Evolutionary conservation across 2,888 invertebrate species (phyloP).

Genomic region (Sinotaia quadrata): DNA sequence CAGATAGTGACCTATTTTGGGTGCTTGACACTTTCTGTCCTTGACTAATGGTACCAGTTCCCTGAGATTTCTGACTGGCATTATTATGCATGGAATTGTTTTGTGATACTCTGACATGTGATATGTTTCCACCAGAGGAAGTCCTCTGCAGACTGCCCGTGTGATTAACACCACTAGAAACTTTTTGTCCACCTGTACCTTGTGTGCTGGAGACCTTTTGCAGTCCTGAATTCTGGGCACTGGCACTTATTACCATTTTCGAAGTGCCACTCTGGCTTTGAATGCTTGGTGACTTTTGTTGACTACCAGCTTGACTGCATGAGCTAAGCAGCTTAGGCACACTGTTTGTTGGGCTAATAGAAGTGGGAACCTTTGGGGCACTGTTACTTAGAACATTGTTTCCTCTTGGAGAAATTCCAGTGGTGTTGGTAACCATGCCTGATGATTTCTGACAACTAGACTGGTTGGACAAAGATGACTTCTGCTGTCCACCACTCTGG

Average conservation of each 20-base stretch:
- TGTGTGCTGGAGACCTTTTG: slow-evolving; percentile 11
- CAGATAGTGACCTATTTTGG: no score
- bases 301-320: background rate
- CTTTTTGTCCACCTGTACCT: background rate
- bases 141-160: slow-evolving; percentile 1
- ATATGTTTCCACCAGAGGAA: background rate
- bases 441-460: slow-evolving; percentile 5
- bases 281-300: slow-evolving; percentile 7
- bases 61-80: no score
- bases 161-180: background rate
- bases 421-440: slow-evolving; percentile 7
- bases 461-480: no score
- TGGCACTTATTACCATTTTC: background rate
- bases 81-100: background rate
- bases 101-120: background rate
- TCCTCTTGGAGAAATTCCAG: background rate
- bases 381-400: background rate
- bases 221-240: background rate
- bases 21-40: background rate
- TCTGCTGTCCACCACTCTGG: background rate
- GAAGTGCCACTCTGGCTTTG: background rate
- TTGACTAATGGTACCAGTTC: no score
- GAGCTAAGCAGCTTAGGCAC: background rate
- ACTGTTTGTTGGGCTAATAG: background rate
- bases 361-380: background rate